phyloP scores from a whole-genome alignment of 2,113 vertebrate species.

The Campylorhamphus procurvoides region DNA sequence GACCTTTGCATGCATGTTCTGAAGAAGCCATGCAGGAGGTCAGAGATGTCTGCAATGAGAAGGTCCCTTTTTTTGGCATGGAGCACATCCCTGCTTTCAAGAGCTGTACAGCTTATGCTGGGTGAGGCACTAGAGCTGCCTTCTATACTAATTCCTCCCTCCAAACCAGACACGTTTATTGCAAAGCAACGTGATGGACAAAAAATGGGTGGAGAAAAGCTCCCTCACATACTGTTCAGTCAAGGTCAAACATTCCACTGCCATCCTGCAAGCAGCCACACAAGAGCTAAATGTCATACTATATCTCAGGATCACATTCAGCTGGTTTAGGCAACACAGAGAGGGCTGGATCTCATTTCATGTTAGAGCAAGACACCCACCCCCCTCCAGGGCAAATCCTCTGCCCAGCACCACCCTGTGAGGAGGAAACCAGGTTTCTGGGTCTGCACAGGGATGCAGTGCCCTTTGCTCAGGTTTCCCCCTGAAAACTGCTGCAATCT shows the following conservation, averaged over 20 bases:
- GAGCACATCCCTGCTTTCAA: rapidly evolving
- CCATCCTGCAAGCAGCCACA: background rate
- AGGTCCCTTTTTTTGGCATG: background rate
- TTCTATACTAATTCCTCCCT: background rate
- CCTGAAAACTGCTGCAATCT: background rate
- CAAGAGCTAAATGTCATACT: background rate
- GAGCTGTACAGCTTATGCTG: background rate
- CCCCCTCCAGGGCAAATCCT: background rate
- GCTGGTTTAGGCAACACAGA: background rate
- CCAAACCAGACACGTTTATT: background rate
- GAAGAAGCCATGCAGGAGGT: background rate
- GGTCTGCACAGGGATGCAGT: background rate
- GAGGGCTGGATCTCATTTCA: background rate
- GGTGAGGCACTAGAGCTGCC: background rate
- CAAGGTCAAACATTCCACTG: background rate
- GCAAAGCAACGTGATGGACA: background rate
- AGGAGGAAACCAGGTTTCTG: background rate
- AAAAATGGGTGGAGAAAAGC: constrained; percentile 8
- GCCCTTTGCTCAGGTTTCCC: too few species aligned
- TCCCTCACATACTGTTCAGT: background rate
- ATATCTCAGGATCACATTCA: background rate
- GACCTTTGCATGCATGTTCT: background rate
- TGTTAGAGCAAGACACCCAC: background rate
- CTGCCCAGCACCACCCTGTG: background rate
- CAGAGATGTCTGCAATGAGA: rapidly evolving